Base-by-base conservation (phyloP, 1,140 invertebrate species). In the Drosophila baimaii region DNA sequence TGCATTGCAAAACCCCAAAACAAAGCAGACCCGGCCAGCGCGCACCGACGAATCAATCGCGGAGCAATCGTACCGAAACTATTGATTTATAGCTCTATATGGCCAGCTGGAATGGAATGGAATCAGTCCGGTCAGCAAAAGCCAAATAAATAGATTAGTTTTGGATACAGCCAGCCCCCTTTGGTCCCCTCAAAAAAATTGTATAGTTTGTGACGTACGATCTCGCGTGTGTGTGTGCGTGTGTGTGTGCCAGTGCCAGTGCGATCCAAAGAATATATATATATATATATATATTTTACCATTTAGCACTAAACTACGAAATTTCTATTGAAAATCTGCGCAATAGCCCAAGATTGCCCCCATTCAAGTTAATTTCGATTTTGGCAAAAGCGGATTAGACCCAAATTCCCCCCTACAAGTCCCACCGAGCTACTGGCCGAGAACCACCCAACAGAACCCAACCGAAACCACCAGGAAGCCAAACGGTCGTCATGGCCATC, bases 121-220 rank as follows among this genome's bases (percentile, higher is more conserved):
- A 64, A 44, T 43, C 74, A 31, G 17, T 77, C 55, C 68, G 72
- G 79, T 76, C 79, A 81, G 83, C 64, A 49, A 75, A 89, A 89
- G 84, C 64, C 64, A 85, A 89, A 89, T 86, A 86, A 86, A 86
- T 86, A 86, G 76, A 86, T 86, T 86, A 86, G 83, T 86, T 89
- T 83, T 46, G 51, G 51, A 47, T 62, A 43, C 55, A 17, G 7
- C 12, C 23, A n/a, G n/a, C 21, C 39, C 54, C 9, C 23, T 15
- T 2, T 25, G 43, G 5, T 3, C 17, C 25, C 37, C 37, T 27
- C 29, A 21, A 51, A 51, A n/a, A 7, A 8, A 43, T 69, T 85
- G 66, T 81, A 73, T 84, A 84, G 55, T 86, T 58, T 69, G 79
- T 85, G 82, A 85, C 82, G 82, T 64, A 46, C 70, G 61, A 46